phyloP scores from a whole-genome alignment of 2,888 invertebrate species.

The Parochlus steinenii region DNA sequence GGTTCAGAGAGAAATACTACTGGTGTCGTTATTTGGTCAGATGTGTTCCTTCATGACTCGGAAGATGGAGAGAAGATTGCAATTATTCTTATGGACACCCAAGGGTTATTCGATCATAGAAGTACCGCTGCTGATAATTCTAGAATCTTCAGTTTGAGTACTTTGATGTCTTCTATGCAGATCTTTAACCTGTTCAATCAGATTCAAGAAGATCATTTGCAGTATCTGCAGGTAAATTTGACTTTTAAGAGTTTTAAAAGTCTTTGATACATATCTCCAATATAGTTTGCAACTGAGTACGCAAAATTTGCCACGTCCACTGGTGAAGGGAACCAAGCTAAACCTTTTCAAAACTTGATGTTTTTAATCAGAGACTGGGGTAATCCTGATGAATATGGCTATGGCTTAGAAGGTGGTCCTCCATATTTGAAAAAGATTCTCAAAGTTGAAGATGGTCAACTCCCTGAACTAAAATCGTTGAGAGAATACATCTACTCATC shows the following conservation, averaged over 20 bases:
- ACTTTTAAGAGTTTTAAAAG: too few species aligned
- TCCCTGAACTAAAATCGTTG: slow-evolving; percentile 5
- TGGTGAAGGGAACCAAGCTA: background rate
- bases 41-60: background rate
- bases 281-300: background rate
- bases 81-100: slow-evolving; percentile 1
- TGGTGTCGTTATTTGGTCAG: background rate
- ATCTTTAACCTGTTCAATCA: background rate
- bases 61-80: background rate
- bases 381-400: slow-evolving; percentile 1
- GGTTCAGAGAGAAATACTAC: background rate
- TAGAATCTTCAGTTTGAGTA: background rate
- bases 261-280: too few species aligned
- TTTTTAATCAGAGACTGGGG: background rate
- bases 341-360: slow-evolving; percentile 1
- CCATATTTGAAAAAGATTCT: slow-evolving; percentile 1
- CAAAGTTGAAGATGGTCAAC: slow-evolving; percentile 8
- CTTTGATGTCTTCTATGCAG: background rate
- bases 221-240: slow-evolving; percentile 2
- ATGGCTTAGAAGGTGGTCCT: slow-evolving; percentile 10
- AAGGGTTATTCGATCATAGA: slow-evolving; percentile 1
- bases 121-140: background rate
- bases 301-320: background rate
- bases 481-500: slow-evolving; percentile 6
- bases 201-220: background rate